Base-by-base conservation (phyloP, 2,113 vertebrate species). In the human region DNA sequence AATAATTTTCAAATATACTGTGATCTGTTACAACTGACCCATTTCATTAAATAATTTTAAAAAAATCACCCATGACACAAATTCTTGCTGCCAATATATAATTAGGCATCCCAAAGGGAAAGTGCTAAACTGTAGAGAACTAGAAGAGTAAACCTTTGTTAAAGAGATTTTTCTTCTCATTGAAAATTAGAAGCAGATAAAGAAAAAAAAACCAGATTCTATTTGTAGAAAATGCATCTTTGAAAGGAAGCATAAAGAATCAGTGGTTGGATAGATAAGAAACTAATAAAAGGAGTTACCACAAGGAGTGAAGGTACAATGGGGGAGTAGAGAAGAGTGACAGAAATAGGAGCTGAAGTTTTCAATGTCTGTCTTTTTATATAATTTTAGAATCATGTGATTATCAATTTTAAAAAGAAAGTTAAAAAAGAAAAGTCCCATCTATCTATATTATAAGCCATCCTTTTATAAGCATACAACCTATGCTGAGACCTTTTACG, bases 91-190 rank as follows among this genome's bases (percentile, higher is more conserved):
- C 45, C 32, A 13, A 13, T 64, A 73, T 0, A 1, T 92, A 64
- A 96, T n/a, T 59, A 90, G 48, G 48, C 6, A 85, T 82, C 25
- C 43, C 80, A 86, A 97, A 86, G 48, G 66, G 91, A 94, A 91
- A 79, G 50, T n/a, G 9, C 30, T 88, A 48, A 61, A 83, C 16
- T 61, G 7, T 10, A 79, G 6, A 97, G 50, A 61, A 48, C 43
- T 66, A 52, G 66, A 66, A 82, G 16, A 70, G 61, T 61, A 55
- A 93, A 89, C 30, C 30, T 89, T 84, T 30, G 9, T 89, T 66
- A 68, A 88, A 45, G 38, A 91, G 57, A 50, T 93, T 78, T 68
- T 76, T 90, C 52, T 94, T 43, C 83, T 91, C 32, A 78, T 18
- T 78, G 52, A 97, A 92, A 97, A 92, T 55, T 57, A 59, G 16